phyloP scores from a whole-genome alignment of 1,140 invertebrate genomes.

The Thaumetopoea pityocampa region DNA sequence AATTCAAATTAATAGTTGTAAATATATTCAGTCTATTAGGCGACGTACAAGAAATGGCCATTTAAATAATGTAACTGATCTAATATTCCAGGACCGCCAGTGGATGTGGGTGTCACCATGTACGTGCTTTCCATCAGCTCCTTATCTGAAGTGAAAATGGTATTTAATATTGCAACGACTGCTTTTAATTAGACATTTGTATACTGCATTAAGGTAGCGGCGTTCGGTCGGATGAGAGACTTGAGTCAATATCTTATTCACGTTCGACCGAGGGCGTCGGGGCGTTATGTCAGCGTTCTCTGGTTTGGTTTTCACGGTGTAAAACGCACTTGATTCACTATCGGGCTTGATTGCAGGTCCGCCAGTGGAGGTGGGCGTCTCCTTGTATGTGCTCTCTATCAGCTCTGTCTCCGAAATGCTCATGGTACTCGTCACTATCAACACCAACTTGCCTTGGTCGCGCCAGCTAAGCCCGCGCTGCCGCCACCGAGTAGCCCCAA shows the following conservation, averaged over 20 bases:
- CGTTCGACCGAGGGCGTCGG: constrained; percentile 46
- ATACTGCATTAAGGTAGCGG: constrained; percentile 32
- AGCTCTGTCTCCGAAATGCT: constrained; percentile 98
- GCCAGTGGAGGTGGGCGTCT: constrained; percentile 96
- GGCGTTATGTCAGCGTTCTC: constrained; percentile 53
- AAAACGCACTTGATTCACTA: constrained; percentile 37
- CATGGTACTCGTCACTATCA: constrained; percentile 96
- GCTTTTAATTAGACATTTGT: constrained; percentile 46
- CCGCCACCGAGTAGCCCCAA: constrained; percentile 64
- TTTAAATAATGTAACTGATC: constrained; percentile 34
- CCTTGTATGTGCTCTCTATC: constrained; percentile 98
- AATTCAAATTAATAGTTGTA: no score
- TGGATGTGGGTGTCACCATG: constrained; percentile 97
- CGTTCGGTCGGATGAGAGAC: constrained; percentile 44
- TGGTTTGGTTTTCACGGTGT: constrained; percentile 67
- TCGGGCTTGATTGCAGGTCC: constrained; percentile 89
- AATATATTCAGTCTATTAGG: no score
- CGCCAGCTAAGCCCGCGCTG: constrained; percentile 38
- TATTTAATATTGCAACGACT: constrained; percentile 76
- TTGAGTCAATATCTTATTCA: constrained; percentile 12
- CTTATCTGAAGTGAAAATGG: constrained; percentile 98
- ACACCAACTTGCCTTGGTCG: no score
- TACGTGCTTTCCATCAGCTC: constrained; percentile 98
- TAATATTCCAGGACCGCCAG: constrained; percentile 90
- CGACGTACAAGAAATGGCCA: background rate